A percentile compares a stretch with the other conserved stretches of the same genome.
phyloP scores from a whole-genome alignment of 2,797 vertebrate species.

The Aulostomus chinensis region DNA sequence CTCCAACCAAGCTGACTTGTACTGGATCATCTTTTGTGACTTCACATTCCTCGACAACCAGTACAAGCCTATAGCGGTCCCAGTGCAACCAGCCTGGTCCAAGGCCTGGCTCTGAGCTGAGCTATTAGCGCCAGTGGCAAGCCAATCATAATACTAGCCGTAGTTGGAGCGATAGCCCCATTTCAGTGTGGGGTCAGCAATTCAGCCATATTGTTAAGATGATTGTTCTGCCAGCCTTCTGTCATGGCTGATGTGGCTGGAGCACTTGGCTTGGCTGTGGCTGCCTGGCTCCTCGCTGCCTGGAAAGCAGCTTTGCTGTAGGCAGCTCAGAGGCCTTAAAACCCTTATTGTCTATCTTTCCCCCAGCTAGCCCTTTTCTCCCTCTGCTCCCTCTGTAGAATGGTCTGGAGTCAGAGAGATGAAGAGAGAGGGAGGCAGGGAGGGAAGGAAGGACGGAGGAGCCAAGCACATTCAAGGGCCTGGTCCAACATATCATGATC shows the following conservation, averaged over 20 bases:
- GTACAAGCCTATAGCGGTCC: constrained; percentile 40
- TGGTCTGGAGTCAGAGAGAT: constrained; percentile 64
- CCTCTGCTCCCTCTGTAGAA: constrained; percentile 64
- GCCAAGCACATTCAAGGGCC: constrained; percentile 68
- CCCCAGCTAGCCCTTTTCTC: constrained; percentile 69
- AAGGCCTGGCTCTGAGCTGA: constrained; percentile 61
- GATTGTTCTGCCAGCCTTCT: constrained; percentile 84
- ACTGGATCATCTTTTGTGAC: constrained; percentile 32
- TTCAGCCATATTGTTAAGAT: constrained; percentile 84
- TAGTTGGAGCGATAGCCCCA: constrained; percentile 70
- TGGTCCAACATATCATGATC: constrained; percentile 79
- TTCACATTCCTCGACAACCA: constrained; percentile 71
- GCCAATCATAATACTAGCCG: constrained; percentile 61
- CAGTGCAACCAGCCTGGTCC: constrained; percentile 39
- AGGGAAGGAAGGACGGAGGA: constrained; percentile 43
- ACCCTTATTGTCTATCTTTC: constrained; percentile 81
- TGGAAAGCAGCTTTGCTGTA: constrained; percentile 85
- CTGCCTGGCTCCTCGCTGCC: constrained; percentile 70
- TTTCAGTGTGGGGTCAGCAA: constrained; percentile 77
- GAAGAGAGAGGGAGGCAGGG: constrained; percentile 55
- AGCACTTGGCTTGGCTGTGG: constrained; percentile 70
- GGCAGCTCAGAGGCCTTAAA: constrained; percentile 82
- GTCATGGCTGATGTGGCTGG: constrained; percentile 81
- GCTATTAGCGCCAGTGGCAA: constrained; percentile 74
- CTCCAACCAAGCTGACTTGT: constrained; percentile 13